Conservation (phyloP, 2,797 vertebrate species). For the Pantherophis alleghaniensis region DNA sequence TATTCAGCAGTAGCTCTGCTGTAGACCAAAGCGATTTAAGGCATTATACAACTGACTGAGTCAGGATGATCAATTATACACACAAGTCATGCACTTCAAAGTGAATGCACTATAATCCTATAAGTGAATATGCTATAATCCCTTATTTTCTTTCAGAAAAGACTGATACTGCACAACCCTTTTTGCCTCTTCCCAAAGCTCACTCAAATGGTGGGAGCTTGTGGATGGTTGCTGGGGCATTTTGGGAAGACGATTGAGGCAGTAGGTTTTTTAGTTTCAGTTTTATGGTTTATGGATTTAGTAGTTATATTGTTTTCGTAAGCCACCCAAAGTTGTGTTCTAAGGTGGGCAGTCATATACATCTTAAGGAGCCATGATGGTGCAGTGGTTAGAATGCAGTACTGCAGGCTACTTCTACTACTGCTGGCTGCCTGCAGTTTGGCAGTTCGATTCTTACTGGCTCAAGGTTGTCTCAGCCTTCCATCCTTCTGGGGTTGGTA, state of each 20-base stretch:
- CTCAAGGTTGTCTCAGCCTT: no score
- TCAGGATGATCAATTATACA: not conserved
- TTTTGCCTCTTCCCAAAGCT: constrained; percentile 3
- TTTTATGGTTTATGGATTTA: not conserved
- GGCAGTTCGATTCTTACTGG: no score
- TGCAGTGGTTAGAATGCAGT: no score
- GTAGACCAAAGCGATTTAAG: not conserved
- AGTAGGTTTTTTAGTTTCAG: not conserved
- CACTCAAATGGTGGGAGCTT: not conserved
- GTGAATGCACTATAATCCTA: not conserved
- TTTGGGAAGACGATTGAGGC: not conserved
- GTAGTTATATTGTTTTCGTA: not conserved
- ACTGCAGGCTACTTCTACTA: no score
- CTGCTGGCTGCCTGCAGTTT: no score
- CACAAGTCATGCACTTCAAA: not conserved
- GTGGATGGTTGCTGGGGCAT: not conserved
- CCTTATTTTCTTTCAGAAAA: not conserved
- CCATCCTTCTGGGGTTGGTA: no score
- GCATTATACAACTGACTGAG: not conserved
- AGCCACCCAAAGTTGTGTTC: not conserved
- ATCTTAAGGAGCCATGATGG: not conserved
- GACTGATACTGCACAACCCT: not conserved
- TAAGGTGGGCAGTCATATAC: not conserved
- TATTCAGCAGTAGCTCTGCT: not conserved
- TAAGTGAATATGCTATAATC: not conserved